Evolutionary conservation across 2,113 vertebrate genomes (phyloP), one percentile per base, ranked within the genome.

Genomic region (Psephotus haematonotus): DNA sequence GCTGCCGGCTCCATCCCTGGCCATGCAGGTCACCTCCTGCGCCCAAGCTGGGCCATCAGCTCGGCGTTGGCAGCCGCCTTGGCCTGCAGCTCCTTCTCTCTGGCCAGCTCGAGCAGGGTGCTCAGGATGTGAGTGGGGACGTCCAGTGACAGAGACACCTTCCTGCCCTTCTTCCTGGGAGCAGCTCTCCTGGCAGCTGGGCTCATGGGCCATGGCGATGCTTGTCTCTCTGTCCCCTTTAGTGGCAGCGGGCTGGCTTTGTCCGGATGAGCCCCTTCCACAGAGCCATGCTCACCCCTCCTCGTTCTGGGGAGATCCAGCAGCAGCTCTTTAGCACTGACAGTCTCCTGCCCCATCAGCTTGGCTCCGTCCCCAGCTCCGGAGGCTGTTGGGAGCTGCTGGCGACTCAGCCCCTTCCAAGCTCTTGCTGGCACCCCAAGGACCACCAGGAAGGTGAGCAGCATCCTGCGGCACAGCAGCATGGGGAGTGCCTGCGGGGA

Each of bases 41-140:
- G 97, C 76, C 99, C 98, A 0, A 99, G 98, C 25, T 90, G 97
- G 43, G 98, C 98, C 99, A 99, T 98, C 81, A 99, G 98, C 95
- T 99, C 95, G 0, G 98, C 98, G 2, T 99, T 99, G 85, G 98
- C 98, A 0, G 98, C 98, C 0, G 98, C 98, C 91, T 98, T 99
- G 95, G 98, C 98, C 57, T 97, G 98, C 97, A 98, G 97, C 86
- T 99, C 98, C 92, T 98, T 98, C 94, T 98, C 98, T 96, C 98
- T 98, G 95, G 98, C 98, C 91, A 98, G 95, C 75, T 98, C 98
- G 1, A 99, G 98, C 88, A 98, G 98, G 79, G 98, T 98, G 37
- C 98, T 98, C 88, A 99, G 97, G 92, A 99, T 96, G 9, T 98
- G 98, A 55, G 97, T 98, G 87, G 98, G 98, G 13, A 99, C 98